Conservation (phyloP, 2,888 invertebrate species). For the Drosophila algonquin region DNA sequence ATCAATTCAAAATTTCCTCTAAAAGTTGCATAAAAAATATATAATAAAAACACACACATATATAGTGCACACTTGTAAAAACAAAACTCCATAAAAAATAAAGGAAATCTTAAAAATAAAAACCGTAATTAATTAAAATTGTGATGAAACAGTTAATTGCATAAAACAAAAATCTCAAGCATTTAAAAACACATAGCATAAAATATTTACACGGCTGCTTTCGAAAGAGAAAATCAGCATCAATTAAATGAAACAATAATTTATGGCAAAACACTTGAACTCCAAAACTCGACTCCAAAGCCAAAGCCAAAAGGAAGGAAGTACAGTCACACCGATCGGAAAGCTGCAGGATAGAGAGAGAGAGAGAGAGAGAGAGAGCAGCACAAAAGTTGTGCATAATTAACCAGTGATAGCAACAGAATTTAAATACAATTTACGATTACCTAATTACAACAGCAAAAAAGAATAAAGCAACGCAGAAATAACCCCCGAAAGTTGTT, state of each 20-base stretch:
- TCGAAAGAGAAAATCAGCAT: conserved; percentile 40
- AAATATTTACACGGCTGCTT: conserved; percentile 55
- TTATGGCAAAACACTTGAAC: conserved; percentile 38
- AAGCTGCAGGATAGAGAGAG: conserved; percentile 7
- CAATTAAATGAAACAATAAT: conserved; percentile 78
- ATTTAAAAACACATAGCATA: conserved; percentile 33
- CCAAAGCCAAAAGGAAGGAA: conserved; percentile 28
- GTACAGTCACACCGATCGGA: conserved; percentile 42
- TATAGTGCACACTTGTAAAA: conserved; percentile 52
- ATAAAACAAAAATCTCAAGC: conserved; percentile 45
- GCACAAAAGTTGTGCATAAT: conserved; percentile 13
- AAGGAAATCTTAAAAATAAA: conserved; percentile 21
- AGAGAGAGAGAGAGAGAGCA: background rate
- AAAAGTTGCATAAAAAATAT: conserved; percentile 50
- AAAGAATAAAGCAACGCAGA: conserved; percentile 24
- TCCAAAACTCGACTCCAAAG: conserved; percentile 14
- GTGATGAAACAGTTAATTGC: conserved; percentile 63
- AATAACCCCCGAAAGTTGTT: conserved; percentile 51
- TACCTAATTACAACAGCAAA: conserved; percentile 13
- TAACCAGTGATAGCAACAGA: conserved; percentile 63
- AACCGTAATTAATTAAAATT: conserved; percentile 54
- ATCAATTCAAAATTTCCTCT: conserved; percentile 47
- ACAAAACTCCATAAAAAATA: conserved; percentile 39
- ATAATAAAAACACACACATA: conserved; percentile 58
- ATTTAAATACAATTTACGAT: conserved; percentile 56